Base-by-base conservation (phyloP, 2,113 vertebrate genomes). In the Mus pahari region DNA sequence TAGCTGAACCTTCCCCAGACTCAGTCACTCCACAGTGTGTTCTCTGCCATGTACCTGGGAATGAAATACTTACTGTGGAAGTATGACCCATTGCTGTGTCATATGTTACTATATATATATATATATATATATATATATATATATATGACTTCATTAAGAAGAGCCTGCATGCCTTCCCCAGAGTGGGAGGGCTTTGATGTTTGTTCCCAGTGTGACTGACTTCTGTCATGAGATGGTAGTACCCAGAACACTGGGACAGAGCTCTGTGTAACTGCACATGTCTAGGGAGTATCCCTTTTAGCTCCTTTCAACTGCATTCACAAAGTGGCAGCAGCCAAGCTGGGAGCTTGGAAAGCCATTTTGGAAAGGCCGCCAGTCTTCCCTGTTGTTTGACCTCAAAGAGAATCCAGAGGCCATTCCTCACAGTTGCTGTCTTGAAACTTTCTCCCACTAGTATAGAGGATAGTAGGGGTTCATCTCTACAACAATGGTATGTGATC, bases 31-130 rank as follows among this genome's bases (percentile, higher is more conserved):
- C 39, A 83, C 93, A 99, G 99, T 0, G 99, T 99, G 97, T 99
- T 99, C 98, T 99, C 99, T 28, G 97, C 96, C 98, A 99, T 99
- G 90, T 99, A 99, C 97, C 99, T 99, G 1, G 99, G 99, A 33
- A 99, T 90, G 97, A 99, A 97, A 97, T 99, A 99, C 99, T 99
- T 99, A 31, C 98, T 99, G 99, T 98, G 97, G 99, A 99, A 81
- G 99, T 99, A 50, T 99, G 98, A 68, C 99, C 71, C 77, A 99
- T 99, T 90, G 98, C 99, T 98, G 99, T 99, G 97, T 99, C 99
- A 0, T 99, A 99, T n/a, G 98, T 98, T 98, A 99, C 99, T n/a
- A n/a, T n/a, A n/a, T n/a, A n/a, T n/a, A n/a, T n/a, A n/a, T n/a
- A n/a, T n/a, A n/a, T n/a, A n/a, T n/a, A n/a, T n/a, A n/a, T n/a